Percentiles rank a stretch among this genome's conserved stretches.
Evolutionary conservation across 2,797 vertebrate species (phyloP).

Genomic region (Neosilurus hyrtlii): DNA sequence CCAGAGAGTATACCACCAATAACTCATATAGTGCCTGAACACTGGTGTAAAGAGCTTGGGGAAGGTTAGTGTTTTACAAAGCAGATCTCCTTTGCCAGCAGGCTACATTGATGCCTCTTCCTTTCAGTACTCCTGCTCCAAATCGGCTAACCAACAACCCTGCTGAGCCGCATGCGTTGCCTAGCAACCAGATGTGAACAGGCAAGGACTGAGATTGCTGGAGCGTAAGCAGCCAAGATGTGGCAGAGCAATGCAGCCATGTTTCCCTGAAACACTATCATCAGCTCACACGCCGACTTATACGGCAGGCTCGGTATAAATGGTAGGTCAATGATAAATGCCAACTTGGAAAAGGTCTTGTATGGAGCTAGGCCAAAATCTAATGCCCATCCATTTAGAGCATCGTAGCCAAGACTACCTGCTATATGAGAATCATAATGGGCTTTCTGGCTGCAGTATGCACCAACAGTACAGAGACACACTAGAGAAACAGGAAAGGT

Average conservation of each 20-base stretch:
- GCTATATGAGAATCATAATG: slow-evolving; percentile 31
- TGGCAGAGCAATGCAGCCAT: slow-evolving; percentile 40
- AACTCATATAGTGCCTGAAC: slow-evolving; percentile 9
- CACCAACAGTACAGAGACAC: slow-evolving; percentile 20
- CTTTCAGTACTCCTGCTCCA: slow-evolving; percentile 30
- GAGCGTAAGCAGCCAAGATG: slow-evolving; percentile 33
- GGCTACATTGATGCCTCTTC: slow-evolving; percentile 17
- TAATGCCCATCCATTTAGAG: slow-evolving; percentile 43
- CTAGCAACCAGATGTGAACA: slow-evolving; percentile 62
- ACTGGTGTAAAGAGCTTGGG: slow-evolving; percentile 13
- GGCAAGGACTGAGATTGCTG: slow-evolving; percentile 48
- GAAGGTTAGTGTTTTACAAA: slow-evolving; percentile 15
- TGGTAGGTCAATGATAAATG: slow-evolving; percentile 39
- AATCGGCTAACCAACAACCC: slow-evolving; percentile 39
- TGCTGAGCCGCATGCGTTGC: slow-evolving; percentile 57
- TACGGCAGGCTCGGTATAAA: slow-evolving; percentile 13
- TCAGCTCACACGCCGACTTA: slow-evolving; percentile 30
- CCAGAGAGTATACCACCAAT: neutral
- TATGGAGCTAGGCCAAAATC: slow-evolving; percentile 48
- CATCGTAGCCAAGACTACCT: slow-evolving; percentile 39
- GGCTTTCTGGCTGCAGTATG: slow-evolving; percentile 29
- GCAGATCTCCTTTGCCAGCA: slow-evolving; percentile 8
- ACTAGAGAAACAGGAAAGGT: slow-evolving; percentile 25
- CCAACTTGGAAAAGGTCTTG: slow-evolving; percentile 36
- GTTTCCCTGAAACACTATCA: slow-evolving; percentile 43